Base-by-base conservation (phyloP, 2,888 invertebrate species). In the Pogonocherus hispidulus region DNA sequence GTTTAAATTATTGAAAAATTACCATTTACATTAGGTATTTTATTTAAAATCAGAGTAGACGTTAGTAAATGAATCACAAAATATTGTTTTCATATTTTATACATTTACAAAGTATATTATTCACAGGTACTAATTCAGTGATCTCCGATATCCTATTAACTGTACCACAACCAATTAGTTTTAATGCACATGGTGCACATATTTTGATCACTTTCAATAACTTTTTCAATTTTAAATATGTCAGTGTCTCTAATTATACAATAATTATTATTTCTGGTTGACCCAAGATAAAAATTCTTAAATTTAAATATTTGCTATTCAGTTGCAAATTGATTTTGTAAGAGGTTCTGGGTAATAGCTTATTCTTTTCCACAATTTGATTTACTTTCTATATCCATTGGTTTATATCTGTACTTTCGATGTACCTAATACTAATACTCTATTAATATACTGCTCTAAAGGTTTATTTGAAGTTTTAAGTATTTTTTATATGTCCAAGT, bases 401-500 rank as follows among this genome's bases (percentile, higher is more conserved):
- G 23, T 23, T 6, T 11, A 6, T 32, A 32, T 32, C 32, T 32
- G 32, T 32, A 6, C 6, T 32, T 32, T 8, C 32, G 32, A 32
- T 32, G 32, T 32, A 9, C 11, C 32, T 9, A 4, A 8, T 4
- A 32, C 32, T 9, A 4, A 8, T 4, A 32, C 2, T 41, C 41
- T 4, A 14, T 41, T 41, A n/a, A 41, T 14, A n/a, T 14, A 41
- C 14, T 70, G 69, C 47, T 68, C 66, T 11, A 72, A 52, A 37
- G 71, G 67, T 16, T 65, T 65, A 22, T 46, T 71, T 20, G 66
- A 44, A 20, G 63, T 66, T 52, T 66, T 64, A 19, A 69, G 11
- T 23, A 67, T 49, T 18, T 32, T 72, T 71, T 44, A 72, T 52
- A 18, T 72, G 68, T 16, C 66, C 66, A 41, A 74, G 49, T 41